phyloP scores from a whole-genome alignment of 2,888 invertebrate genomes.

The Danaus chrysippus region DNA sequence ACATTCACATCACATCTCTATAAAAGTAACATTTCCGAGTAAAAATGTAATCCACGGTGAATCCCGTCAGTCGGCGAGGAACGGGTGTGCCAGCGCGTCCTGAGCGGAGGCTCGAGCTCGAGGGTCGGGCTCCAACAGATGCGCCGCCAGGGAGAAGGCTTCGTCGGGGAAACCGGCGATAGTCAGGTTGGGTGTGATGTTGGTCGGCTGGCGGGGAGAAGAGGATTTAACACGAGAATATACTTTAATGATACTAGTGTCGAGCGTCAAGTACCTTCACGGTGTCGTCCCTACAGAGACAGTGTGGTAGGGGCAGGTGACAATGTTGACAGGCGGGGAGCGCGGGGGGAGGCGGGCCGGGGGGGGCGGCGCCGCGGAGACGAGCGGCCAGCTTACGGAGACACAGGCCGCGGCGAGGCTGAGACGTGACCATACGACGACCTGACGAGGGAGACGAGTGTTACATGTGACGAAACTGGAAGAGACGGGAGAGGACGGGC shows the following conservation, averaged over 20 bases:
- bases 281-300: constrained; percentile 49
- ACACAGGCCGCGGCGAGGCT: constrained; percentile 51
- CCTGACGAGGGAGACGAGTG: constrained; percentile 35
- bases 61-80: constrained; percentile 62
- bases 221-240: constrained; percentile 10
- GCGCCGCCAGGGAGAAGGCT: constrained; percentile 85
- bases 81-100: constrained; percentile 87
- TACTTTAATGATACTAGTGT: neutral
- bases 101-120: constrained; percentile 84
- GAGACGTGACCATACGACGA: constrained; percentile 49
- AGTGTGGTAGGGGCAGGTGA: constrained; percentile 34
- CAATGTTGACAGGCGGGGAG: constrained; percentile 31
- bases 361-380: constrained; percentile 39
- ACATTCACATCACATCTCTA: too few relatives aligned
- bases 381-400: constrained; percentile 53
- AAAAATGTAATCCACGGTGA: neutral
- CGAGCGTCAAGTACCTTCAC: constrained; percentile 22
- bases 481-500: constrained; percentile 79
- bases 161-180: constrained; percentile 81
- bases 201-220: constrained; percentile 39
- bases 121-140: constrained; percentile 89
- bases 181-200: constrained; percentile 26
- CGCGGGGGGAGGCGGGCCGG: constrained; percentile 27
- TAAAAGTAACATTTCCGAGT: neutral
- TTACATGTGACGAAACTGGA: constrained; percentile 70